Base-by-base conservation (phyloP, 2,797 vertebrate genomes). In the Hapalemur alaotrensis region DNA sequence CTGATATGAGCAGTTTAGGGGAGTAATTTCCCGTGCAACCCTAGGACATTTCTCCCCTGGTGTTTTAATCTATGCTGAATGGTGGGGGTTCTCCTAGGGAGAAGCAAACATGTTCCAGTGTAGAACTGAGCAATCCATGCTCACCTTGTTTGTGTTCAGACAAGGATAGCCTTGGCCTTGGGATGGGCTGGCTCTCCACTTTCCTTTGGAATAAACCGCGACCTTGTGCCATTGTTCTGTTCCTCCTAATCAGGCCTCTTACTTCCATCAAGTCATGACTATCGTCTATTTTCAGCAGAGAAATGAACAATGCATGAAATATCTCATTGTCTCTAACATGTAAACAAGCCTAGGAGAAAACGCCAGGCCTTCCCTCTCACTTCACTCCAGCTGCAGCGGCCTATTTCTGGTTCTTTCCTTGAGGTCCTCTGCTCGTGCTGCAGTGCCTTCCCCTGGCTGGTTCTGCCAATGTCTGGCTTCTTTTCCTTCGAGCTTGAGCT, bases 361-460 rank as follows among this genome's bases (percentile, higher is more conserved):
- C 4, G 0, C 4, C n/a, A 52, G 35, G 13, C 1, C 25, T 41
- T 12, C 20, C 2, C 23, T 5, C 2, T 14, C 38, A 7, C 14
- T 59, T 84, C 43, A 54, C 8, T 14, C 57, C 4, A 54, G 84
- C 59, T 25, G 22, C 1, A 0, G 1, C 35, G 25, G 8, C 48
- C 35, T 43, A n/a, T 30, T 52, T n/a, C 72, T 72, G 32, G 4
- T 72, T 85, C 43, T 52, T 50, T 67, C 63, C 30, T 22, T n/a
- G 9, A 75, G 50, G 13, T 57, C 7, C 43, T 50, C 84, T 54
- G 38, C 32, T 73, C 28, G 5, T 15, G 52, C 12, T 25, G 18
- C 18, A 61, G 48, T 52, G 25, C 59, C 63, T 69, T 70, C 1
- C 38, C 23, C 11, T n/a, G 41, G 30, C 23, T 59, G 11, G n/a